These are phyloP conservation scores for Sylvietta virens DNA, from an alignment of 2,113 vertebrate genomes.

Conservation along the genomic window DNA sequence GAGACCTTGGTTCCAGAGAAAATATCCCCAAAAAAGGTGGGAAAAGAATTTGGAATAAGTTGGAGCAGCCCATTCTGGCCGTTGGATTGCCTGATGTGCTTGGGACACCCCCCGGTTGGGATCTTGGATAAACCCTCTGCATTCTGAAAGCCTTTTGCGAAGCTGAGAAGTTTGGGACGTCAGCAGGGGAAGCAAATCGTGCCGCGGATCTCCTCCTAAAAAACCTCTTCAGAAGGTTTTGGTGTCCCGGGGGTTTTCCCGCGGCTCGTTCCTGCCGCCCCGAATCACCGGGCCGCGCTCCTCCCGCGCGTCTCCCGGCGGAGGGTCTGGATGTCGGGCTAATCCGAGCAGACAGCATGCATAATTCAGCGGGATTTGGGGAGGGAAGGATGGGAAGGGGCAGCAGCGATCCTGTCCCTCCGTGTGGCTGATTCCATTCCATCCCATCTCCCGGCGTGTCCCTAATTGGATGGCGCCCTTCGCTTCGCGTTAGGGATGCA, in stretches of 20 bases:
- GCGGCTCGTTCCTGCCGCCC: not conserved
- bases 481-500: not conserved
- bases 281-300: not conserved
- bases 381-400: not conserved
- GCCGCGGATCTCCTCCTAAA: not conserved
- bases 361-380: not conserved
- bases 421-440: not conserved
- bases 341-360: not conserved
- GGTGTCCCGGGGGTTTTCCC: not conserved
- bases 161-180: not conserved
- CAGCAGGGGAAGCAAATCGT: rapidly evolving
- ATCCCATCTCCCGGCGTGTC: not conserved
- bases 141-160: not conserved
- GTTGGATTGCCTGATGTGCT: rapidly evolving
- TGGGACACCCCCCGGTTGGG: rapidly evolving
- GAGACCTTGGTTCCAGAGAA: not conserved
- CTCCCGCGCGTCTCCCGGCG: not conserved
- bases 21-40: not conserved
- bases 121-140: not conserved
- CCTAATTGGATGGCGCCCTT: not conserved
- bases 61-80: rapidly evolving
- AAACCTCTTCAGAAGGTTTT: not conserved
- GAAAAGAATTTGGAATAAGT: not conserved
- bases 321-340: not conserved
- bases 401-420: not conserved